Base-by-base conservation (phyloP, 2,888 invertebrate species). In the Amblyteles armatorius region DNA sequence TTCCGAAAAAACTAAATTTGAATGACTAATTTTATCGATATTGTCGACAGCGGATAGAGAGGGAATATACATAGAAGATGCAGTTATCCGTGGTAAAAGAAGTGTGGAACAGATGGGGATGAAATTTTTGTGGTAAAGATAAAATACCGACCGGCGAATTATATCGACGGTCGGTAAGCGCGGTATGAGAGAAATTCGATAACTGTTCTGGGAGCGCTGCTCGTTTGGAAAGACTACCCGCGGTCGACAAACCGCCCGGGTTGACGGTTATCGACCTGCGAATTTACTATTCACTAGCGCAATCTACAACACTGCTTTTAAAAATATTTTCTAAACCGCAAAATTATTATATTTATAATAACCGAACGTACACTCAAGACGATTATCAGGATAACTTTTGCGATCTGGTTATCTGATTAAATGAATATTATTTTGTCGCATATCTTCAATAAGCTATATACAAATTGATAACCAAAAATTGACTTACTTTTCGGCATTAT, bases 1-100 rank as follows among this genome's bases (percentile, higher is more conserved):
- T 19, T 3, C 6, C n/a, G 78, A 63, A 68, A 83, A 73, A 48
- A 33, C 29, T 0, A 83, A 83, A 73, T 63, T n/a, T 7, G 68
- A 79, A 29, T 83, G 36, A 78, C 16, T 19, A 5, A n/a, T 44
- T 73, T 40, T 26, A 36, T 71, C 57, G 16, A 40, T 19, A 50
- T 29, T 52, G 19, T 55, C 73, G 33, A 63, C 57, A 11, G 57
- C 29, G 11, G 57, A 40, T 50, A 55, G 19, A 65, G 55, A 9
- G 29, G 40, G 33, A 57, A 81, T n/a, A 52, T 80, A 26, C n/a
- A 74, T 29, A 33, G 36, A 67, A 11, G 19, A 76, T 40, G 55
- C 48, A 40, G 44, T 57, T 57, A 60, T 60, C 26, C n/a, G 26
- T 29, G 2, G 1, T 19, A 7, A 60, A 29, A 44, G 48, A 60